Percentiles rank a stretch among this genome's conserved stretches.
Evolutionary conservation across 2,888 invertebrate species (phyloP).

Genomic region (Plusia festucae): DNA sequence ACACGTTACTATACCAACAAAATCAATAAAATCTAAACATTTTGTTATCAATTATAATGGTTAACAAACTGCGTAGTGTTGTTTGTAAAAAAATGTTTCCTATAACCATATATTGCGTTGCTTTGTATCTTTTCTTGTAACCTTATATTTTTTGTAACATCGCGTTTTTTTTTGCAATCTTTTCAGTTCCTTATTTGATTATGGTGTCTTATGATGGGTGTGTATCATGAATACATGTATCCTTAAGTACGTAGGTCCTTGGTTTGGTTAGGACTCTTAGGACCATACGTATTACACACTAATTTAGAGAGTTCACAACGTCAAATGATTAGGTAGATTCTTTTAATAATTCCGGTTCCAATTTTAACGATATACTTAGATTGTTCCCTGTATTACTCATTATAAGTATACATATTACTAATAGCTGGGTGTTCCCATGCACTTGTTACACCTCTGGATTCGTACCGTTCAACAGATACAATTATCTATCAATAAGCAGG

Average conservation of each 20-base stretch:
- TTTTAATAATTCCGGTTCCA: no score
- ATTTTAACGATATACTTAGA: no score
- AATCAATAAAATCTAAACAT: neutral
- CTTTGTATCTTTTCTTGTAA: constrained; percentile 12
- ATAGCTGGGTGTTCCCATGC: no score
- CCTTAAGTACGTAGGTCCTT: neutral
- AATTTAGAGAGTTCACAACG: neutral
- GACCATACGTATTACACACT: no score
- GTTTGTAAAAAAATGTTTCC: constrained; percentile 15
- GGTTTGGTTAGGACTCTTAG: neutral
- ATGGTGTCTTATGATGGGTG: neutral
- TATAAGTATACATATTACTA: no score
- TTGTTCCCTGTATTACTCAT: no score
- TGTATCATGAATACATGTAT: neutral
- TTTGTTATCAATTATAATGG: constrained; percentile 17
- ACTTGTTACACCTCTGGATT: no score
- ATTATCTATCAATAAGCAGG: no score
- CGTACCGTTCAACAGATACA: no score
- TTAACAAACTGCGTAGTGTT: constrained; percentile 14
- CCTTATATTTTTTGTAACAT: constrained; percentile 8
- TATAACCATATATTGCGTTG: constrained; percentile 20
- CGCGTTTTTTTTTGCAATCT: neutral
- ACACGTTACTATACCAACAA: no score
- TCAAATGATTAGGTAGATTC: no score
- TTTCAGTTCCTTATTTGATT: neutral